Percentiles rank a stretch among this genome's conserved stretches.
These are phyloP conservation scores for Melanotaenia maccullochi DNA, from an alignment of 2,797 vertebrate genomes.

Conservation along the genomic window DNA sequence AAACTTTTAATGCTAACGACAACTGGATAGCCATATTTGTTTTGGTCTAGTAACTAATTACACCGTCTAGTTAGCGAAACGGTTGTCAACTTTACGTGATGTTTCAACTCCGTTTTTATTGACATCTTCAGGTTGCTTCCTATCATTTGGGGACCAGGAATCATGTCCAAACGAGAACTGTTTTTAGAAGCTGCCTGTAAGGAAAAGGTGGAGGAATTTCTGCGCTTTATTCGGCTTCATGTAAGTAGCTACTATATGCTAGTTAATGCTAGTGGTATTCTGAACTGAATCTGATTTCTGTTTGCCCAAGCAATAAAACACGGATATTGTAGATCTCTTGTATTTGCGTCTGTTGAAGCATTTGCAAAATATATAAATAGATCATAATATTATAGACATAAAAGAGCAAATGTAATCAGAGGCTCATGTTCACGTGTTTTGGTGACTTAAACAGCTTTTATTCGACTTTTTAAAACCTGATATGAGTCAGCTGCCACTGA, in stretches of 20 bases:
- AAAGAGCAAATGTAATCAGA: too few species aligned
- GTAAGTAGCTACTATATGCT: conserved; percentile 79
- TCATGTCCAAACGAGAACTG: conserved; percentile 85
- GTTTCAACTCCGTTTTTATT: not conserved
- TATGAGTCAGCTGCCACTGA: not conserved
- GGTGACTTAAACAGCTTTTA: not conserved
- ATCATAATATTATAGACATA: too few species aligned
- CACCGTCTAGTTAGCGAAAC: fast-evolving
- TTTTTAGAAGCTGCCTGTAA: conserved; percentile 85
- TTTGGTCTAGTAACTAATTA: conserved; percentile 4
- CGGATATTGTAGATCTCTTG: not conserved
- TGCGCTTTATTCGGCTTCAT: conserved; percentile 84
- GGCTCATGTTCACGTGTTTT: too few species aligned
- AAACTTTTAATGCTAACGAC: not conserved
- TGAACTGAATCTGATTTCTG: not conserved
- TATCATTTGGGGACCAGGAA: not conserved
- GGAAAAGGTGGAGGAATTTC: conserved; percentile 86
- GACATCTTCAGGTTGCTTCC: not conserved
- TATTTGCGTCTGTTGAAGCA: not conserved
- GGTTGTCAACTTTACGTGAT: not conserved
- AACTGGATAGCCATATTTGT: conserved; percentile 50
- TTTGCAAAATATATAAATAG: not conserved
- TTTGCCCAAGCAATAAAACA: not conserved
- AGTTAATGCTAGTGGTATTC: not conserved
- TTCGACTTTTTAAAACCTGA: not conserved